phyloP scores from a whole-genome alignment of 2,113 vertebrate species.

The Chionomys nivalis region DNA sequence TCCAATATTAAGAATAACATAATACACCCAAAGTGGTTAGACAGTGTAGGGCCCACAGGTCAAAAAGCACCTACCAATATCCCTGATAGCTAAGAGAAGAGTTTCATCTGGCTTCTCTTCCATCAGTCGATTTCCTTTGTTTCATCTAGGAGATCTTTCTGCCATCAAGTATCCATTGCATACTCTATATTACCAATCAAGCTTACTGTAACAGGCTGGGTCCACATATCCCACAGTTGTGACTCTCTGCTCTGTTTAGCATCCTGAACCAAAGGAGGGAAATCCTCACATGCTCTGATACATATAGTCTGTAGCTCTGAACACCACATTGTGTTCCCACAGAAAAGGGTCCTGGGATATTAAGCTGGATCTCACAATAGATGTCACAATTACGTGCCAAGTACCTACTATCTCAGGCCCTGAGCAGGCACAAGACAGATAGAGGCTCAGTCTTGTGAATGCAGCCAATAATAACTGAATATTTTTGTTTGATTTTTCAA shows the following conservation, averaged over 20 bases:
- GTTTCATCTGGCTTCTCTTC: not conserved
- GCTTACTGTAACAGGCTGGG: not conserved
- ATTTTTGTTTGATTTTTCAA: not conserved
- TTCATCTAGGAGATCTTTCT: not conserved
- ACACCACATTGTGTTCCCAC: not conserved
- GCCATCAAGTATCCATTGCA: no score
- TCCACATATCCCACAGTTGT: not conserved
- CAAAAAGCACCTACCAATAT: not conserved
- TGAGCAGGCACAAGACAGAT: not conserved
- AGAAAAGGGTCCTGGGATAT: not conserved
- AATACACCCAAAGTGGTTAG: not conserved
- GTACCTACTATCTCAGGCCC: not conserved
- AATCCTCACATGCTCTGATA: not conserved
- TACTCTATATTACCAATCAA: not conserved
- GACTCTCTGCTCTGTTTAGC: not conserved
- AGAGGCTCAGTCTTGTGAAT: not conserved
- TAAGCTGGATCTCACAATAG: not conserved
- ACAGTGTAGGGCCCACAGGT: not conserved
- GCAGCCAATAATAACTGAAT: not conserved
- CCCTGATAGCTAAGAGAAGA: not conserved
- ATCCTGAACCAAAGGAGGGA: not conserved
- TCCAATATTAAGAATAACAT: not conserved
- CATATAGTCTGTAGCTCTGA: not conserved
- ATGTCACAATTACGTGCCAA: not conserved
- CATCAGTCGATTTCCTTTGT: not conserved